A percentile compares a stretch with the other conserved stretches of the same genome.
phyloP scores from a whole-genome alignment of 2,888 invertebrate genomes.

The Notodonta dromedarius region DNA sequence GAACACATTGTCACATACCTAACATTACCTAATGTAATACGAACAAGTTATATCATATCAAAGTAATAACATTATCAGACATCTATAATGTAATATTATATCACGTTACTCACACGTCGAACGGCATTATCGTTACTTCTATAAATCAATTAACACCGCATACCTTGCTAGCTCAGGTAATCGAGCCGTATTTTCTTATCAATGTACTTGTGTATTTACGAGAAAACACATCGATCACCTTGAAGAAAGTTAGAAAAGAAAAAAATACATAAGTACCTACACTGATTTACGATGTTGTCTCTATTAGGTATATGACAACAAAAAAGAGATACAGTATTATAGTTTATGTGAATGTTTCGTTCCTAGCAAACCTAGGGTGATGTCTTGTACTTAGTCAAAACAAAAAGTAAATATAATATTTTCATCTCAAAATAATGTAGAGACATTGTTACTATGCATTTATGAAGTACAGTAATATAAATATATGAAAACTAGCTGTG shows the following conservation, averaged over 20 bases:
- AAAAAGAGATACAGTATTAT: no score
- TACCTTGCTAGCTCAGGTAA: neutral
- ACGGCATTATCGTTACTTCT: neutral
- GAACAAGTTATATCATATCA: neutral
- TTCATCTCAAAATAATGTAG: no score
- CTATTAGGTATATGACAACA: no score
- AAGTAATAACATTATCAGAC: neutral
- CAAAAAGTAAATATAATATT: no score
- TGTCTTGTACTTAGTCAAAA: no score
- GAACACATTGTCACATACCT: no score
- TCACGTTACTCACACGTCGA: neutral
- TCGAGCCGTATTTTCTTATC: neutral
- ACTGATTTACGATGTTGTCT: no score
- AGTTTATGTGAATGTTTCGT: no score
- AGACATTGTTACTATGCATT: no score
- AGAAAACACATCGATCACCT: neutral
- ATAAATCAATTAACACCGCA: slow-evolving; percentile 4
- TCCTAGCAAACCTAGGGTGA: no score
- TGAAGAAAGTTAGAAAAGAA: neutral
- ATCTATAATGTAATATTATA: neutral
- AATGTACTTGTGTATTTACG: neutral
- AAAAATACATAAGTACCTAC: neutral
- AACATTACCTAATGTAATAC: slow-evolving; percentile 5
- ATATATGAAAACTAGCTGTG: no score
- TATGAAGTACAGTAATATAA: no score